phyloP scores from a whole-genome alignment of 2,113 vertebrate species.

The Oophaga pumilio region DNA sequence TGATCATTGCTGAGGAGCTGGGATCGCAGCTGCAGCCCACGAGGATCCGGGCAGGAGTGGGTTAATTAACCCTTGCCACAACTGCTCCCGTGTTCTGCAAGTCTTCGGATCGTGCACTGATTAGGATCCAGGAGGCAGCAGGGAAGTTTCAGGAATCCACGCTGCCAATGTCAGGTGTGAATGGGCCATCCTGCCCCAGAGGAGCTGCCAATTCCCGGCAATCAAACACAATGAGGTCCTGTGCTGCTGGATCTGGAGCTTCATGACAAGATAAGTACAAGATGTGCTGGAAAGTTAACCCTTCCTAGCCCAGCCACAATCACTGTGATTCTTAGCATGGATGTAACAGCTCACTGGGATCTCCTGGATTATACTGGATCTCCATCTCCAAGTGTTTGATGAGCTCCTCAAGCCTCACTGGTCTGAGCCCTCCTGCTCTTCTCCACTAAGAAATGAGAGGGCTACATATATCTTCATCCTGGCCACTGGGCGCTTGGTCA shows the following conservation, averaged over 20 bases:
- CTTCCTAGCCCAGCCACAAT: background rate
- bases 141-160: constrained; percentile 2
- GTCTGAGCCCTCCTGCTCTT: background rate
- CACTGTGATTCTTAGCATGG: background rate
- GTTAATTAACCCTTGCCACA: background rate
- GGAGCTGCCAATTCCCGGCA: background rate
- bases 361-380: background rate
- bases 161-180: background rate
- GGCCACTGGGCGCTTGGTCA: background rate
- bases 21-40: background rate
- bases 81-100: background rate
- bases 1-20: background rate
- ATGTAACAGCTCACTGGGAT: background rate
- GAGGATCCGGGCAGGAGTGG: background rate
- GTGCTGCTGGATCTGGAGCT: background rate
- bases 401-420: background rate
- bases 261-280: background rate
- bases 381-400: background rate
- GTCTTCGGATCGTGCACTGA: background rate
- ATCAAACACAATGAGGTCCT: constrained; percentile 38
- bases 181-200: background rate
- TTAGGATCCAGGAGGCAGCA: background rate
- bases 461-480: background rate
- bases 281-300: constrained; percentile 14
- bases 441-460: background rate